A percentile compares a stretch with the other conserved stretches of the same genome.
Conservation (phyloP, 1,140 invertebrate genomes). For the Leptestheria dahalacensis region DNA sequence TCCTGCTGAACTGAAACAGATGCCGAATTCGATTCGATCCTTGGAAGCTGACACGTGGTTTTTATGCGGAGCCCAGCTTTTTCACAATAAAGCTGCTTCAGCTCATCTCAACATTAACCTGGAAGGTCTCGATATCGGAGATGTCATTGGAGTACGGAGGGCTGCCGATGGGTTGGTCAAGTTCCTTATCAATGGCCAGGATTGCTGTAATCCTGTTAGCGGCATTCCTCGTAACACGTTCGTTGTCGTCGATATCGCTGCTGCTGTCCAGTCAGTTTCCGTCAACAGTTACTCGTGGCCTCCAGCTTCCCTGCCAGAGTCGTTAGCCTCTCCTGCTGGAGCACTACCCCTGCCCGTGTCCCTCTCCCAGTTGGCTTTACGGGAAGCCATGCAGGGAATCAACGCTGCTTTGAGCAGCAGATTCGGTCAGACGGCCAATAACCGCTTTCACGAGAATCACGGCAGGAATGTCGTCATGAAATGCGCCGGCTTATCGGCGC, state of each 20-base stretch:
- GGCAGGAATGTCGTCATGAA: constrained; percentile 56
- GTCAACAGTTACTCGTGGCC: neutral
- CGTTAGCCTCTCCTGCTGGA: neutral
- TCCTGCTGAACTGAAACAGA: constrained; percentile 34
- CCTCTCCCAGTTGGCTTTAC: constrained; percentile 9
- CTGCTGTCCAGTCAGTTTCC: neutral
- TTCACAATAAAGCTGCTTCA: constrained; percentile 1
- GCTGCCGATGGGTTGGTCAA: constrained; percentile 35
- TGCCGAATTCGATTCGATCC: constrained; percentile 38
- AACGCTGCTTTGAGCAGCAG: constrained; percentile 1
- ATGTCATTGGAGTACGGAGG: constrained; percentile 35
- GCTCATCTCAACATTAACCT: constrained; percentile 48
- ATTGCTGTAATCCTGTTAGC: constrained; percentile 25
- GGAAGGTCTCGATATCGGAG: constrained; percentile 59
- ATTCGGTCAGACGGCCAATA: neutral
- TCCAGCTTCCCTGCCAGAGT: neutral
- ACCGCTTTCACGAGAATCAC: constrained; percentile 35
- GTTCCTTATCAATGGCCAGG: constrained; percentile 59
- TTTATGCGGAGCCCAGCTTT: constrained; percentile 23
- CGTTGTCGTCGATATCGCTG: constrained; percentile 1
- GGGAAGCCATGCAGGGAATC: constrained; percentile 15
- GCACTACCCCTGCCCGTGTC: constrained; percentile 1
- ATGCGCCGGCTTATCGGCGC: constrained; percentile 39
- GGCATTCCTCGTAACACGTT: neutral
- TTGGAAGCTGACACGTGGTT: constrained; percentile 32